Evolutionary conservation across 2,888 invertebrate genomes (phyloP), one percentile per base, ranked within the genome.

Genomic region (Trichacis sp.): DNA sequence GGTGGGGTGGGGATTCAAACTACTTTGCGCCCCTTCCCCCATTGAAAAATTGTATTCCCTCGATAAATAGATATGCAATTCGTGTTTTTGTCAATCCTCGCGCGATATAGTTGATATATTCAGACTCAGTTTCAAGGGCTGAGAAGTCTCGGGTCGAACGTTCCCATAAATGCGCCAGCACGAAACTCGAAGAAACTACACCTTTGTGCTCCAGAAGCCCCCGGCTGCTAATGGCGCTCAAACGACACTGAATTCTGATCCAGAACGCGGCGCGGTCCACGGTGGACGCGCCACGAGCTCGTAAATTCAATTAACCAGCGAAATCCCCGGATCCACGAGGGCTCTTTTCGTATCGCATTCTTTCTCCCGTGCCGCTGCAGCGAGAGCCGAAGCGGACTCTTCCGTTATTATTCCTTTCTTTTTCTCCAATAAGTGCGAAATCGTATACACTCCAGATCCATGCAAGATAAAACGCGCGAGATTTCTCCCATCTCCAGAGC

Each of bases 291-390:
- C 51, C 38, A 40, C 71, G 71, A 76, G 76, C 76, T 80, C 79
- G 77, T 80, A 80, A 80, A 80, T 80, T 80, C 79, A 80, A 80
- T 80, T 80, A 80, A 77, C 76, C 77, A 72, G 77, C 73, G 73
- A 79, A 80, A 79, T 78, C 79, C 78, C 64, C 68, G 60, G 72
- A 68, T 66, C 73, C 74, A 69, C 66, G 69, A 65, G 59, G 51
- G 49, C 61, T 48, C 62, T 58, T 62, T 65, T 61, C 65, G 57
- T 57, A 46, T 61, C 57, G 40, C 47, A 57, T 65, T 60, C 65
- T 61, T 63, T 64, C 61, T 18, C 61, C 12, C 20, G 47, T 43
- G 36, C 48, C 52, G 51, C 24, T 49, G 53, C 54, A 40, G 42
- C 48, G 43, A 36, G 15, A 50, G 51, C 24, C 49, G 53, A 51